Evolutionary conservation across 1,140 invertebrate species (phyloP), one percentile per base, ranked within the genome.

Genomic region (Drosophila tsacasi): DNA sequence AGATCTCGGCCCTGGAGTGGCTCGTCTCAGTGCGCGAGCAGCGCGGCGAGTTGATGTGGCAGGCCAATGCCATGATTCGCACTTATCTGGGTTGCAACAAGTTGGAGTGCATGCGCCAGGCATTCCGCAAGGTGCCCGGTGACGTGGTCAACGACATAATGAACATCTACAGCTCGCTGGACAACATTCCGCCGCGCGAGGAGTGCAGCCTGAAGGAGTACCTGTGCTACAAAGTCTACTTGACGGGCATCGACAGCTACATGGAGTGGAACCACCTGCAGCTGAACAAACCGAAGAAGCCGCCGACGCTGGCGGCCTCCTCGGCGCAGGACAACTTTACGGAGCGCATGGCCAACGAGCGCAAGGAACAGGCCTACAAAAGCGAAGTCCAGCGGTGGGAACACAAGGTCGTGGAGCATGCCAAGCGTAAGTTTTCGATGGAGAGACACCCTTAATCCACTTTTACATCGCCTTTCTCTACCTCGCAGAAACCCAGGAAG

Each of bases 1-100:
- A 97, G 93, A 97, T 98, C 55, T 95, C 96, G 55, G 96, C 97
- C 3, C 94, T 99, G 4, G 97, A 99, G 89, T 99, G 98, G 97
- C 91, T 99, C 3, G 94, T 96, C 12, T 97, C 98, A 87, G 96
- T 97, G 92, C 94, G 95, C 7, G 94, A 95, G 47, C 97, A 98
- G 92, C 93, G 96, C 46, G 93, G 95, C 44, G 97, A 98, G 93
- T 95, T 97, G 13, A 85, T 99, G 6, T 96, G 96, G 94, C 96
- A 98, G 91, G 96, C 96, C 3, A 99, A 99, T 94, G 96, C 97
- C n/a, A 95, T 99, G 73, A 97, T 98, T 81, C 95, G 97, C 66
- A 95, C 94, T 47, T 98, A 98, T 92, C 92, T 98, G 54, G 95
- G 94, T 5, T 92, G 94, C 49, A 94, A 94, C 3, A 96, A 96